Conservation (phyloP, 2,888 invertebrate species). For the Eulithis testata region DNA sequence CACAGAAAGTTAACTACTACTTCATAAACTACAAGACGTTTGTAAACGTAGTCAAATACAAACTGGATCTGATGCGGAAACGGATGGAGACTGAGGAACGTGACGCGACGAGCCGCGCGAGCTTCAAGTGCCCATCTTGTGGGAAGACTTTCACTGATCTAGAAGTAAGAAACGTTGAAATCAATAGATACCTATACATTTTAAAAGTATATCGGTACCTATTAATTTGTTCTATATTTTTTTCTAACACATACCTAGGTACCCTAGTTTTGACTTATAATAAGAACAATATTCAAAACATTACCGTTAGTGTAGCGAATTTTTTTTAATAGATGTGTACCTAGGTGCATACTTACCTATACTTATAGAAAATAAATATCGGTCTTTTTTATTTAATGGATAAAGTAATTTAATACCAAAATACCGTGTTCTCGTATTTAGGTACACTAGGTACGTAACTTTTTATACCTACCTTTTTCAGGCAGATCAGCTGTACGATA, state of each 20-base stretch:
- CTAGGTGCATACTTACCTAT: neutral
- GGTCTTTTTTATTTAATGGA: neutral
- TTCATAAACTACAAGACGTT: constrained; percentile 99
- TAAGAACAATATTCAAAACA: no score
- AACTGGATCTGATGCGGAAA: constrained; percentile 97
- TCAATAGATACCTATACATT: neutral
- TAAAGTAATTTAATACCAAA: no score
- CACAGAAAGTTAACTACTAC: constrained; percentile 98
- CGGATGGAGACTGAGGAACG: constrained; percentile 98
- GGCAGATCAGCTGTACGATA: constrained; percentile 96
- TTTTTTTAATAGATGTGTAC: no score
- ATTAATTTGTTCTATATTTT: no score
- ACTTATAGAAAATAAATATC: no score
- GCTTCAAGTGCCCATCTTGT: constrained; percentile 96
- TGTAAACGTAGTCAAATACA: constrained; percentile 99
- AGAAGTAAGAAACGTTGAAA: constrained; percentile 83
- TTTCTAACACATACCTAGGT: no score
- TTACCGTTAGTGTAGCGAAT: neutral
- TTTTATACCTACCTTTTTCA: constrained; percentile 47
- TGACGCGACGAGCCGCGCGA: constrained; percentile 97
- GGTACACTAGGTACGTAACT: no score
- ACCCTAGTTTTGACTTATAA: no score
- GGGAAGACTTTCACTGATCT: constrained; percentile 97
- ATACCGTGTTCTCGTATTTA: neutral
- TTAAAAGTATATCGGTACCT: no score